A percentile compares a stretch with the other conserved stretches of the same genome.
These are phyloP conservation scores for Microtus montanus DNA, from an alignment of 2,113 vertebrate species.

Conservation along the genomic window DNA sequence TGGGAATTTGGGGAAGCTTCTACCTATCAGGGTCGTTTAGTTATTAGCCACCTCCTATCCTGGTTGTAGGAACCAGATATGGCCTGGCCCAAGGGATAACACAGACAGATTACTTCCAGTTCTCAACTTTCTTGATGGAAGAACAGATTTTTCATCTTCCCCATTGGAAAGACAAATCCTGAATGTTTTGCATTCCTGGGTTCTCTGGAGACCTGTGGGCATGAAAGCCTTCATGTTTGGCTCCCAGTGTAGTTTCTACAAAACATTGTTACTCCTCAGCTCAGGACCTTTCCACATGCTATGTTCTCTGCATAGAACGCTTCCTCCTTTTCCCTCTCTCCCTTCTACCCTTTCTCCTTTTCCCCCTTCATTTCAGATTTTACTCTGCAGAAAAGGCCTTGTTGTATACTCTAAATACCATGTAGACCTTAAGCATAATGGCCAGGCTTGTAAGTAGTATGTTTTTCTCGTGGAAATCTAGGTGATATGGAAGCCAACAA, in stretches of 20 bases:
- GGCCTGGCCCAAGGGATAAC: not conserved
- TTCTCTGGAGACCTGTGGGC: not conserved
- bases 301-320: not conserved
- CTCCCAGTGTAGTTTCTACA: not conserved
- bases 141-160: not conserved
- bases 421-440: not conserved
- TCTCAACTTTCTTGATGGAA: not conserved
- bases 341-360: not conserved
- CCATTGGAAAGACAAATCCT: not conserved
- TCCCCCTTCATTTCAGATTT: not conserved
- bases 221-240: not conserved
- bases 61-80: not conserved
- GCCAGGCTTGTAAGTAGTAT: not conserved
- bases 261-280: not conserved
- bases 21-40: not conserved
- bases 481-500: not conserved
- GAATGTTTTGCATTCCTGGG: not conserved
- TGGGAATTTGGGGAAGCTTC: not conserved
- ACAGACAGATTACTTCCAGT: not conserved
- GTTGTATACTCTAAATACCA: not conserved
- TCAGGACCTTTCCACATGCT: not conserved
- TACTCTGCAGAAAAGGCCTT: not conserved
- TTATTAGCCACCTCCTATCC: not conserved
- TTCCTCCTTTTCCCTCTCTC: not conserved
- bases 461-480: not conserved